Percentiles rank a stretch among this genome's conserved stretches.
phyloP scores from a whole-genome alignment of 1,140 invertebrate species.

The Trichonephila inaurata region DNA sequence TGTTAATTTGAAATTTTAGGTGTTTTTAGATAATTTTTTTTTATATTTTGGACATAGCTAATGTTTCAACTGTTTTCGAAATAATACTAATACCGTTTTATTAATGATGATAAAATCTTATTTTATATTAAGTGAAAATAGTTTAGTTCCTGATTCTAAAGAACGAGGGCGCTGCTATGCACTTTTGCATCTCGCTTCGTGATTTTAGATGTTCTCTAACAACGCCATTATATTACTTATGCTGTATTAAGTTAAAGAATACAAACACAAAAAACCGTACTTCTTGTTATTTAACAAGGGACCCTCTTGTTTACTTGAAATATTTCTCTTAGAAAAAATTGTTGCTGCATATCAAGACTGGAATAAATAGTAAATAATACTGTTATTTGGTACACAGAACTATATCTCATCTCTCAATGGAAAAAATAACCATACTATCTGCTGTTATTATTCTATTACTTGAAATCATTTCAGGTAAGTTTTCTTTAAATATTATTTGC shows the following conservation, averaged over 20 bases:
- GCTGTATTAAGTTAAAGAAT: background rate
- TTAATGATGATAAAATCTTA: background rate
- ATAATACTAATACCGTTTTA: background rate
- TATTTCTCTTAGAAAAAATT: background rate
- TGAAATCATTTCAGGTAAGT: background rate
- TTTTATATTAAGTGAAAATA: background rate
- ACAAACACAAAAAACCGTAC: background rate
- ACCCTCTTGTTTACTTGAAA: background rate
- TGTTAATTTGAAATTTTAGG: background rate
- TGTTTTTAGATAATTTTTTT: background rate
- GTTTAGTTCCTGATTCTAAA: conserved; percentile 33
- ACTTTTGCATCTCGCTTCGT: background rate
- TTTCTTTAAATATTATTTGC: background rate
- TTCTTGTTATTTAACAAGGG: background rate
- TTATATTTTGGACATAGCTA: background rate
- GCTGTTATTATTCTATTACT: background rate
- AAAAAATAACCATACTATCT: background rate
- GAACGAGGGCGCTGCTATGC: conserved; percentile 38
- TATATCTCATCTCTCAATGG: background rate
- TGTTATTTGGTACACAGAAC: background rate
- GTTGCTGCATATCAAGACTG: background rate
- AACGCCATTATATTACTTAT: conserved; percentile 5
- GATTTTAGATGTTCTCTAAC: too few relatives aligned
- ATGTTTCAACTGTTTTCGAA: background rate
- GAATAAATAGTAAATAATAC: background rate